Evolutionary conservation across 2,888 invertebrate genomes (phyloP).

Genomic region (Nephrotoma appendiculata): DNA sequence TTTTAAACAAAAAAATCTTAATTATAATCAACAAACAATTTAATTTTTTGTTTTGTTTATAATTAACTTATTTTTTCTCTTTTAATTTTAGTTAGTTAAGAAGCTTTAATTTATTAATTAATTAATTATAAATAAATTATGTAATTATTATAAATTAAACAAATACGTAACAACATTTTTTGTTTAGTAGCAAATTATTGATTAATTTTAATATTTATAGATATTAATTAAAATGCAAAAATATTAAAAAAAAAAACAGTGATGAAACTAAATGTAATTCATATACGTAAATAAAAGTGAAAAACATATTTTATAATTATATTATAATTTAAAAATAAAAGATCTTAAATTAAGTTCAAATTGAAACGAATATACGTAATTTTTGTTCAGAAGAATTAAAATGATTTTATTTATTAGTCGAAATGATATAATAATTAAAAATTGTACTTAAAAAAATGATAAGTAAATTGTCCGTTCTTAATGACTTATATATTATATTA

Average conservation of each 20-base stretch:
- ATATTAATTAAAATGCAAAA: background rate
- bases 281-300: constrained; percentile 1
- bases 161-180: background rate
- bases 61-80: background rate
- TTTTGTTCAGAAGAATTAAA: background rate
- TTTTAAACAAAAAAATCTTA: background rate
- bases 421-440: background rate
- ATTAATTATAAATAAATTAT: constrained; percentile 4
- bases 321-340: background rate
- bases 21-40: background rate
- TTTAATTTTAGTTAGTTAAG: background rate
- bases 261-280: constrained; percentile 2
- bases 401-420: background rate
- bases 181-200: background rate
- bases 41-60: constrained; percentile 1
- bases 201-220: constrained; percentile 1
- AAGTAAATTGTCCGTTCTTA: background rate
- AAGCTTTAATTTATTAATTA: constrained; percentile 4
- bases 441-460: background rate
- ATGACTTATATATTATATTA: background rate
- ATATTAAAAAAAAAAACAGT: background rate
- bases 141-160: constrained; percentile 1
- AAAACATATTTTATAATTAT: background rate
- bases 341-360: background rate
- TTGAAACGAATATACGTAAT: background rate